Conservation (phyloP, 2,113 vertebrate genomes). For the Tachysurus vachellii region DNA sequence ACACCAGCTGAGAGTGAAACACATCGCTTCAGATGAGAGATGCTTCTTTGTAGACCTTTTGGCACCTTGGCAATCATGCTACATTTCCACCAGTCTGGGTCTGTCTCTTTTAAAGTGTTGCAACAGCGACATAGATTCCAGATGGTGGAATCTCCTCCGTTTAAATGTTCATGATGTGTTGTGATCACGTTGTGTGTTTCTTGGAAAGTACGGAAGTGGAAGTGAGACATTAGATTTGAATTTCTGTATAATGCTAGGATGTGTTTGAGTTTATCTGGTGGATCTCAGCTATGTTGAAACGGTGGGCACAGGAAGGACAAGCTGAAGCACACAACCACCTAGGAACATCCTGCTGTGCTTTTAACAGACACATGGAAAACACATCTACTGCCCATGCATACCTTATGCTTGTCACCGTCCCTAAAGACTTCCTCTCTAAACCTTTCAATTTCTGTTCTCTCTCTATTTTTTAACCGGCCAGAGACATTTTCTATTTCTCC, state of each 20-base stretch:
- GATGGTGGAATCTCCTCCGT: neutral
- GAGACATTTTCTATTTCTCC: slow-evolving; percentile 39
- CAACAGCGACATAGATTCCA: slow-evolving; percentile 1
- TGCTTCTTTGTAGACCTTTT: slow-evolving; percentile 27
- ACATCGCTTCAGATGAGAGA: slow-evolving; percentile 44
- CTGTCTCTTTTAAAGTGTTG: slow-evolving; percentile 5
- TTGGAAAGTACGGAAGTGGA: neutral
- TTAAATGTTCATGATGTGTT: neutral
- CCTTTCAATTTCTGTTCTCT: slow-evolving; percentile 40
- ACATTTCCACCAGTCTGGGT: slow-evolving; percentile 16
- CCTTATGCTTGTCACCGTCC: slow-evolving; percentile 46
- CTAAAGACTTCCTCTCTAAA: slow-evolving; percentile 42
- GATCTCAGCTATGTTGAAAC: slow-evolving; percentile 23
- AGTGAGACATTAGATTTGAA: neutral
- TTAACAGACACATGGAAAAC: slow-evolving; percentile 24
- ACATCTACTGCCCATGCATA: slow-evolving; percentile 54
- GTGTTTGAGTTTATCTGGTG: slow-evolving; percentile 14
- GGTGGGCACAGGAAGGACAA: slow-evolving; percentile 22
- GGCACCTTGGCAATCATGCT: slow-evolving; percentile 2
- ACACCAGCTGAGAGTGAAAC: slow-evolving; percentile 49
- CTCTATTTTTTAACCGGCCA: slow-evolving; percentile 38
- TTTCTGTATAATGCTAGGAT: neutral
- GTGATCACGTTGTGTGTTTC: neutral
- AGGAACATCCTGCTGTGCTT: slow-evolving; percentile 39
- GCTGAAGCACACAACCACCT: slow-evolving; percentile 32